phyloP scores from a whole-genome alignment of 1,140 invertebrate species.

The Pogonognathellus flavescens region DNA sequence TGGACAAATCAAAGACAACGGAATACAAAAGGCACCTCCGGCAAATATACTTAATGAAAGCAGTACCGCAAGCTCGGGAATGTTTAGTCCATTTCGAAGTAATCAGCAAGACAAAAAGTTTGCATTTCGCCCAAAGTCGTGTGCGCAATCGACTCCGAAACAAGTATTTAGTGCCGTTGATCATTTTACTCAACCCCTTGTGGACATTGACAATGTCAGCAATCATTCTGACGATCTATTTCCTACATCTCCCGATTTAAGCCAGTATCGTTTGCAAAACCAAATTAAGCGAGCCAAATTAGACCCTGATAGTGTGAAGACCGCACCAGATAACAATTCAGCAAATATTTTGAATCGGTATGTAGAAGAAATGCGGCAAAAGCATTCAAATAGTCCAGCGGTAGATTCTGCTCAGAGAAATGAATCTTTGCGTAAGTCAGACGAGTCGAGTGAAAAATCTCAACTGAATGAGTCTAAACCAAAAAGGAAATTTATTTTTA shows the following conservation, averaged over 20 bases:
- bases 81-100: not conserved
- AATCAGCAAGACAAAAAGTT: not conserved
- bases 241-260: not conserved
- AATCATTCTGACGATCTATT: not conserved
- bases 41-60: not conserved
- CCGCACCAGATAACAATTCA: not conserved
- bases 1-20: not conserved
- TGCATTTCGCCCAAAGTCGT: not conserved
- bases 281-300: not conserved
- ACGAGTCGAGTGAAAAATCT: not conserved
- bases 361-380: not conserved
- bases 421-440: no score
- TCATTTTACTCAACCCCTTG: no score
- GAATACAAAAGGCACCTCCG: no score
- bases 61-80: not conserved
- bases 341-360: not conserved
- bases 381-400: not conserved
- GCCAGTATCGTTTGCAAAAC: slow-evolving; percentile 1
- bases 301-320: not conserved
- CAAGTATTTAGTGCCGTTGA: not conserved
- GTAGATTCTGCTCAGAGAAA: not conserved
- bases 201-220: no score
- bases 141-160: not conserved
- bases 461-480: no score
- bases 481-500: not conserved